Conservation (phyloP, 2,888 invertebrate species). For the Heliothis peltigera region DNA sequence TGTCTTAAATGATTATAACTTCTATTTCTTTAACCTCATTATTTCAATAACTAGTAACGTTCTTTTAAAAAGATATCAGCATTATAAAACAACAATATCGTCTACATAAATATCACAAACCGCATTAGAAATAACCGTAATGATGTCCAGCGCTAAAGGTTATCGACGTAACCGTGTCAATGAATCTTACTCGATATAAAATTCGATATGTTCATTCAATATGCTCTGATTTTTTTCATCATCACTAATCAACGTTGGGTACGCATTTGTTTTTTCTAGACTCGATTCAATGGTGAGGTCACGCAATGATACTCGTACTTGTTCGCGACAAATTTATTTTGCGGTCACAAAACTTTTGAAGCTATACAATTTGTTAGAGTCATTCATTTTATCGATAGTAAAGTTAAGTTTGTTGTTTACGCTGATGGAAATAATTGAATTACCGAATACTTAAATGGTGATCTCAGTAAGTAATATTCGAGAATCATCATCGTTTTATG, state of each 20-base stretch:
- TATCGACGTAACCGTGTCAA: slow-evolving; percentile 64
- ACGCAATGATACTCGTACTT: slow-evolving; percentile 59
- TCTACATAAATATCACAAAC: slow-evolving; percentile 5
- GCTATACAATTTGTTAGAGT: slow-evolving; percentile 7
- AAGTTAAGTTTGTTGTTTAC: slow-evolving; percentile 46
- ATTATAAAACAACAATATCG: not conserved
- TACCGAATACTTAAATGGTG: slow-evolving; percentile 5
- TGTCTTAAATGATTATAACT: not conserved
- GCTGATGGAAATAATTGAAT: slow-evolving; percentile 46
- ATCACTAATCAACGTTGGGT: slow-evolving; percentile 67
- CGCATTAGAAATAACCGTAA: slow-evolving; percentile 39
- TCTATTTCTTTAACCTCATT: not conserved
- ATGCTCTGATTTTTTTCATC: slow-evolving; percentile 63
- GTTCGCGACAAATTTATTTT: slow-evolving; percentile 52
- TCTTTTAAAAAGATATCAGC: not conserved
- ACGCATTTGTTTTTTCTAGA: slow-evolving; percentile 65
- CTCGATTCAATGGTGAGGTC: slow-evolving; percentile 69
- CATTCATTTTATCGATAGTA: slow-evolving; percentile 3
- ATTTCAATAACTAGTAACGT: not conserved
- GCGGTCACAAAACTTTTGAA: slow-evolving; percentile 40
- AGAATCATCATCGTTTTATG: slow-evolving; percentile 28
- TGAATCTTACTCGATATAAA: slow-evolving; percentile 55
- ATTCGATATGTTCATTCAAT: slow-evolving; percentile 57
- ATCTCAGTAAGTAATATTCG: slow-evolving; percentile 8
- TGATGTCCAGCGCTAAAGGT: slow-evolving; percentile 62